phyloP scores from a whole-genome alignment of 1,140 invertebrate species.

The Aricia agestis region DNA sequence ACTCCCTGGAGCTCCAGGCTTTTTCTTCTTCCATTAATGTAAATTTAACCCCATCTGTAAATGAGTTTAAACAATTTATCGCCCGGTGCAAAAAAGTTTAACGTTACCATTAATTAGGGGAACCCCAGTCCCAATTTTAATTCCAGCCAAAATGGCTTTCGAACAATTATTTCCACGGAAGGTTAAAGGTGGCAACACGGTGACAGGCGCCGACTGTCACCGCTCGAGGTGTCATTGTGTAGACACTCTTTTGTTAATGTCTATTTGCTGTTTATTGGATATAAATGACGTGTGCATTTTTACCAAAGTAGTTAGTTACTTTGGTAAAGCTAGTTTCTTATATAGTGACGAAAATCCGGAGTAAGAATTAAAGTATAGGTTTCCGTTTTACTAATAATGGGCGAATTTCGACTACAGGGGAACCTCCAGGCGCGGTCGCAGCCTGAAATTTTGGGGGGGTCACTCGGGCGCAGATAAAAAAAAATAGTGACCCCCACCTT shows the following conservation, averaged over 20 bases:
- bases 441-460: too few species aligned
- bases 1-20: not conserved
- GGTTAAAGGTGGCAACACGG: slow-evolving; percentile 18
- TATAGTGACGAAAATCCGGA: too few species aligned
- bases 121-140: slow-evolving; percentile 17
- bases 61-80: slow-evolving; percentile 22
- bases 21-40: slow-evolving; percentile 13
- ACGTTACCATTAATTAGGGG: slow-evolving; percentile 17
- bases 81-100: slow-evolving; percentile 16
- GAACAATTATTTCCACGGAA: slow-evolving; percentile 23
- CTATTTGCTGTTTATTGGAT: not conserved
- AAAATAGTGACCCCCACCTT: too few species aligned
- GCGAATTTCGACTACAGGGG: too few species aligned
- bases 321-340: too few species aligned
- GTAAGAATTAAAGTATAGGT: too few species aligned
- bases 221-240: slow-evolving; percentile 17
- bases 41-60: slow-evolving; percentile 18
- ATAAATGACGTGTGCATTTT: not conserved
- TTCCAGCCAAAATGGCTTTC: slow-evolving; percentile 18
- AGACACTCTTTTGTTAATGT: not conserved
- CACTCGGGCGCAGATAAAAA: too few species aligned
- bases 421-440: too few species aligned
- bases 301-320: too few species aligned
- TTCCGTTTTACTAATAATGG: too few species aligned
- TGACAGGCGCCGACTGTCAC: slow-evolving; percentile 33